Conservation (phyloP, 2,113 vertebrate species). For the Brachionichthys hirsutus region DNA sequence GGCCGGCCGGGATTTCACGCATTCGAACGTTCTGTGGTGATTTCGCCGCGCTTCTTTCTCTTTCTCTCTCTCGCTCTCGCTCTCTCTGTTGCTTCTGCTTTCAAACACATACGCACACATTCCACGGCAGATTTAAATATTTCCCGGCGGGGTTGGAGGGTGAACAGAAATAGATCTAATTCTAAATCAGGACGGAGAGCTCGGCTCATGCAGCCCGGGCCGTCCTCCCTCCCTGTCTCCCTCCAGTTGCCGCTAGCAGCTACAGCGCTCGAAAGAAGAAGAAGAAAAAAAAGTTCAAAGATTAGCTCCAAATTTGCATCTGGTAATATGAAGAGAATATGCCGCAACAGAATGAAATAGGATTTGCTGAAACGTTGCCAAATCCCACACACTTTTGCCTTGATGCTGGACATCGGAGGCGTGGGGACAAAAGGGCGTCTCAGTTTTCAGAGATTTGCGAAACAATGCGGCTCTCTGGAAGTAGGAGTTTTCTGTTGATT, state of each 20-base stretch:
- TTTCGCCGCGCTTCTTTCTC: slow-evolving; percentile 4
- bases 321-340: slow-evolving; percentile 10
- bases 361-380: neutral
- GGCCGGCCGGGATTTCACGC: slow-evolving; percentile 12
- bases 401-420: slow-evolving; percentile 2
- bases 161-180: slow-evolving; percentile 76
- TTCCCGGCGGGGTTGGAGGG: slow-evolving; percentile 66
- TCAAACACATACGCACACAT: slow-evolving; percentile 24
- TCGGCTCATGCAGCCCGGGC: slow-evolving; percentile 35
- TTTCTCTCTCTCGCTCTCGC: neutral
- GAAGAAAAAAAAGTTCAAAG: slow-evolving; percentile 41
- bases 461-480: slow-evolving; percentile 1
- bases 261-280: slow-evolving; percentile 26
- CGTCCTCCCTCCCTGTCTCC: slow-evolving; percentile 20
- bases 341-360: slow-evolving; percentile 10
- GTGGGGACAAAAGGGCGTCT: slow-evolving; percentile 26
- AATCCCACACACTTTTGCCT: slow-evolving; percentile 7
- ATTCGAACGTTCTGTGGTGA: slow-evolving; percentile 11
- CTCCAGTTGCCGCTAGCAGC: slow-evolving; percentile 35
- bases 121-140: slow-evolving; percentile 71
- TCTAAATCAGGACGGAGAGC: slow-evolving; percentile 75
- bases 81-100: no score
- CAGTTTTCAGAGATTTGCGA: slow-evolving; percentile 5
- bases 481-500: neutral
- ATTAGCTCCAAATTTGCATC: slow-evolving; percentile 21